A percentile compares a stretch with the other conserved stretches of the same genome.
phyloP scores from a whole-genome alignment of 2,888 invertebrate species.

The Netelia fuscicornis region DNA sequence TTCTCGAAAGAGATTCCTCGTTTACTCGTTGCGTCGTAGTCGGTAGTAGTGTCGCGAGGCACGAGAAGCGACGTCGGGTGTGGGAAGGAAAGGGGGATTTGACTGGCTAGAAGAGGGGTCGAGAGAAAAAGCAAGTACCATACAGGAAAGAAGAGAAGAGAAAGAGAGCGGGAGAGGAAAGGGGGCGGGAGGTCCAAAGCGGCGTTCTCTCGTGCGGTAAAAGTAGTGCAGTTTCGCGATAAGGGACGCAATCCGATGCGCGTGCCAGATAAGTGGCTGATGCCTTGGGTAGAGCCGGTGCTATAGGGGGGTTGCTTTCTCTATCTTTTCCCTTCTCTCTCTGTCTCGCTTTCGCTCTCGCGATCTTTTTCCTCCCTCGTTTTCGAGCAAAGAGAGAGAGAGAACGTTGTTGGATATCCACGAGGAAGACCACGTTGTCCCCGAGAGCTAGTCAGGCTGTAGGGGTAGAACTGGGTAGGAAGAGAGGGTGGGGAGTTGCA shows the following conservation, averaged over 20 bases:
- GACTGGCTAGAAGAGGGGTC: constrained; percentile 2
- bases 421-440: constrained; percentile 66
- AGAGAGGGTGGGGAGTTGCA: constrained; percentile 24
- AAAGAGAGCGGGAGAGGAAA: constrained; percentile 46
- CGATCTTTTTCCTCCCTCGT: constrained; percentile 34
- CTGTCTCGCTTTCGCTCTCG: constrained; percentile 26
- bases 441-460: constrained; percentile 42
- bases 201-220: constrained; percentile 74
- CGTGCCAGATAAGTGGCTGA: constrained; percentile 85
- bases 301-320: constrained; percentile 49
- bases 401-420: constrained; percentile 55
- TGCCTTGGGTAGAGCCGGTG: constrained; percentile 77
- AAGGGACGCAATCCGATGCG: constrained; percentile 85
- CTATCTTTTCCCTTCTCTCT: constrained; percentile 42
- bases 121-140: constrained; percentile 54
- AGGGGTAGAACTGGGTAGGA: constrained; percentile 42
- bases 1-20: constrained; percentile 67
- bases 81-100: neutral
- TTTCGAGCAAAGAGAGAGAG: constrained; percentile 49
- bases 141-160: neutral
- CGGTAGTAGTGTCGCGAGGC: constrained; percentile 59
- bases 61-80: constrained; percentile 15
- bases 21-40: constrained; percentile 69
- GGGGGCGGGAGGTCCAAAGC: constrained; percentile 42
- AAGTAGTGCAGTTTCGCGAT: constrained; percentile 84